These are phyloP conservation scores for Pogonomyrmex barbatus DNA, from an alignment of 1,140 invertebrate genomes.

Conservation along the genomic window DNA sequence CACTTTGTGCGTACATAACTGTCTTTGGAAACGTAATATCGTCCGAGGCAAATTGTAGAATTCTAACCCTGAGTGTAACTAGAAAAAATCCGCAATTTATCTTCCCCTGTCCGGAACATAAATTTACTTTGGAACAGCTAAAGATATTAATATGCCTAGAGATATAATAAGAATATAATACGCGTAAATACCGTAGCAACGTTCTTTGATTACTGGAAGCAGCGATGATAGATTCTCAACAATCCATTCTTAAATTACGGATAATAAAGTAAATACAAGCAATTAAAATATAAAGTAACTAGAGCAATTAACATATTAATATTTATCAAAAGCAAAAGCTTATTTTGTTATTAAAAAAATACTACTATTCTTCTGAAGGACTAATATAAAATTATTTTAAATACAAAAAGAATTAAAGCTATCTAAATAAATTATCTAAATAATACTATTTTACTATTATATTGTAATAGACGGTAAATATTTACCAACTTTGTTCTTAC, in stretches of 20 bases:
- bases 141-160: neutral
- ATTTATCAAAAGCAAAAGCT: neutral
- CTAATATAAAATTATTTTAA: neutral
- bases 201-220: neutral
- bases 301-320: neutral
- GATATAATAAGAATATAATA: neutral
- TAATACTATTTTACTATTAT: no score
- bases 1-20: constrained; percentile 52
- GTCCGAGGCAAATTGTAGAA: constrained; percentile 58
- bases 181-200: neutral
- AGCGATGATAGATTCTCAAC: neutral
- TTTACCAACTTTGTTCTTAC: no score
- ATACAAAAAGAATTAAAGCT: neutral
- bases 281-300: neutral
- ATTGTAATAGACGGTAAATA: no score
- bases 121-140: neutral
- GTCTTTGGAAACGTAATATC: constrained; percentile 67
- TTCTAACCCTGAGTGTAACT: constrained; percentile 17
- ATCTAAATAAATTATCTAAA: neutral
- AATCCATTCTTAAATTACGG: neutral
- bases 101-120: neutral
- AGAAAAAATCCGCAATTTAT: constrained; percentile 48
- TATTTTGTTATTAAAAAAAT: neutral
- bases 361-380: neutral
- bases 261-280: neutral